Base-by-base conservation (phyloP, 2,797 vertebrate genomes). In the Rhynchonycteris naso region DNA sequence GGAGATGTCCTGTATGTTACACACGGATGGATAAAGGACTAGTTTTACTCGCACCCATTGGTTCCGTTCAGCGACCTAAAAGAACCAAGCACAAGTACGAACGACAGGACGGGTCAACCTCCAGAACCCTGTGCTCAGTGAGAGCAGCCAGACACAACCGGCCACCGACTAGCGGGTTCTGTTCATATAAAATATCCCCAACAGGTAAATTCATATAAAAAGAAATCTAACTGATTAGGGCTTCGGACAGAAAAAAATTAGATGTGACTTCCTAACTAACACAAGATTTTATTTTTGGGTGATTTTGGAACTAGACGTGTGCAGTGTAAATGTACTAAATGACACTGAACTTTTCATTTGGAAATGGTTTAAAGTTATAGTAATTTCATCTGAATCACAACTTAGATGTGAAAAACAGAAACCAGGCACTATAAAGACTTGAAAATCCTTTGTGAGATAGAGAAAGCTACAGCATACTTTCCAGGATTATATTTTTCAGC, bases 321-420 rank as follows among this genome's bases (percentile, higher is more conserved):
- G 9, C 26, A 38, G 16, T 65, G 21, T 80, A 78, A 79, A 84
- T n/a, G 24, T 56, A 50, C 14, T 38, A 79, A 95, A 30, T 93
- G n/a, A 19, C 61, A 88, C 43, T 47, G 28, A n/a, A 54, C 50
- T 63, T 18, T 82, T 33, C 33, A 69, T 28, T 84, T 95, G 72
- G 75, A 69, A 90, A 72, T 76, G 18, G 12, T 24, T 92, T 90
- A 58, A 91, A 88, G 3, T 68, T 81, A 86, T 43, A 33, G 66
- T 56, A 85, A 86, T 72, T 81, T 89, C 33, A 71, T 14, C 30
- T 61, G 30, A 81, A 90, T 58, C 63, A 78, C 61, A 71, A n/a
- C 43, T 80, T 22, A 52, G 72, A 80, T 65, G 26, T 80, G 59
- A 95, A 90, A 52, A 38, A 93, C 63, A 58, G 43, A 69, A 86